phyloP scores from a whole-genome alignment of 2,888 invertebrate species.

The Cheilosia soror region DNA sequence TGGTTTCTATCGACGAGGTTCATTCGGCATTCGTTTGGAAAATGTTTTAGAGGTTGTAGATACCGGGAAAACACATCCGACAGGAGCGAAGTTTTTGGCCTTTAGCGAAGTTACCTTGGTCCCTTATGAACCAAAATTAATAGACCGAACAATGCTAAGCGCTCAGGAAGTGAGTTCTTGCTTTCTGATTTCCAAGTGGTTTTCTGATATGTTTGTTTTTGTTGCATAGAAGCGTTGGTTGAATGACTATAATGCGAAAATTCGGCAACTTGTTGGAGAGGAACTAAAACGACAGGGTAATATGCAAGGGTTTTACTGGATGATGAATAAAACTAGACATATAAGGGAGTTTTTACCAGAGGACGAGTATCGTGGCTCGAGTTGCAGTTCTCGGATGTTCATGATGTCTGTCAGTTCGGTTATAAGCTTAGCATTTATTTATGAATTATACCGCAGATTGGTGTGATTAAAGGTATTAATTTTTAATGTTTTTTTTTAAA shows the following conservation, averaged over 20 bases:
- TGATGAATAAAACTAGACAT: slow-evolving; percentile 91
- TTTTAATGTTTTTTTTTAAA: no score
- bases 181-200: neutral
- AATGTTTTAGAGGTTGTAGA: slow-evolving; percentile 91
- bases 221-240: slow-evolving; percentile 89
- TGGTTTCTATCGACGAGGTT: slow-evolving; percentile 93
- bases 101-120: slow-evolving; percentile 93
- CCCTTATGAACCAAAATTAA: slow-evolving; percentile 94
- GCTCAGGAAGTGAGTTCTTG: slow-evolving; percentile 88
- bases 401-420: neutral
- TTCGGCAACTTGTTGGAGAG: slow-evolving; percentile 89
- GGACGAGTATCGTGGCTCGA: slow-evolving; percentile 80
- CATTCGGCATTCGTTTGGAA: slow-evolving; percentile 94
- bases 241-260: slow-evolving; percentile 90
- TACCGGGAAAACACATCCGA: slow-evolving; percentile 84
- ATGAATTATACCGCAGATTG: neutral
- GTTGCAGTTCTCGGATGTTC: slow-evolving; percentile 1
- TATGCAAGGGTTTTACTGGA: slow-evolving; percentile 91
- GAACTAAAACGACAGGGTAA: slow-evolving; percentile 89
- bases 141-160: slow-evolving; percentile 90
- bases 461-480: slow-evolving; percentile 40
- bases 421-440: slow-evolving; percentile 7
- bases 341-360: slow-evolving; percentile 86
- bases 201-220: slow-evolving; percentile 74
- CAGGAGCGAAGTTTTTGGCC: slow-evolving; percentile 86